Percentiles rank a stretch among this genome's conserved stretches.
phyloP scores from a whole-genome alignment of 2,797 vertebrate genomes.

The Sebastes reedi region DNA sequence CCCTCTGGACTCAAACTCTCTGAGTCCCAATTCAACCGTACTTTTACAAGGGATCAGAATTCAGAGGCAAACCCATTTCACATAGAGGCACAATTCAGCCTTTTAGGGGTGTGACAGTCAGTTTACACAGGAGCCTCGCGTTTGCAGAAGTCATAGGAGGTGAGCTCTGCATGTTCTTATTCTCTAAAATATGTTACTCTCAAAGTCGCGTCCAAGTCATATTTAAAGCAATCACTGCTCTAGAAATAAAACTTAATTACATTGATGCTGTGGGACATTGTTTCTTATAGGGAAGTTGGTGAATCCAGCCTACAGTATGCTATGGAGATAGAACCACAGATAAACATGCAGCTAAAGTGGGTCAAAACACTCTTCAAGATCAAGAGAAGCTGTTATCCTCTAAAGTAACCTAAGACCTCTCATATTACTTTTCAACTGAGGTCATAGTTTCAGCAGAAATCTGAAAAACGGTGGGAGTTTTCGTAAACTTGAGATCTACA shows the following conservation, averaged over 20 bases:
- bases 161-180: background rate
- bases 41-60: background rate
- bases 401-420: background rate
- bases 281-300: background rate
- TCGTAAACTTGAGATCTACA: background rate
- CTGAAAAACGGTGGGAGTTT: background rate
- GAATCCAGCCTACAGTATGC: background rate
- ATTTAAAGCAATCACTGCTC: background rate
- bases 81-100: slow-evolving; percentile 19
- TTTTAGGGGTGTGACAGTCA: background rate
- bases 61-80: slow-evolving; percentile 5
- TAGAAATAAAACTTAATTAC: background rate
- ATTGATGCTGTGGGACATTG: background rate
- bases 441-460: background rate
- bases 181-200: background rate
- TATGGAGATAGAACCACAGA: background rate
- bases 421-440: background rate
- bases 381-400: background rate
- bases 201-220: background rate
- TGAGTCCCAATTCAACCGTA: background rate
- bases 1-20: background rate
- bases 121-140: slow-evolving; percentile 11
- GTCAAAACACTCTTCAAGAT: background rate
- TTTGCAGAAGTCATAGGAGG: slow-evolving; percentile 11
- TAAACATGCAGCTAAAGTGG: background rate